These are phyloP conservation scores for Dicycla oo DNA, from an alignment of 2,888 invertebrate species.

Conservation along the genomic window DNA sequence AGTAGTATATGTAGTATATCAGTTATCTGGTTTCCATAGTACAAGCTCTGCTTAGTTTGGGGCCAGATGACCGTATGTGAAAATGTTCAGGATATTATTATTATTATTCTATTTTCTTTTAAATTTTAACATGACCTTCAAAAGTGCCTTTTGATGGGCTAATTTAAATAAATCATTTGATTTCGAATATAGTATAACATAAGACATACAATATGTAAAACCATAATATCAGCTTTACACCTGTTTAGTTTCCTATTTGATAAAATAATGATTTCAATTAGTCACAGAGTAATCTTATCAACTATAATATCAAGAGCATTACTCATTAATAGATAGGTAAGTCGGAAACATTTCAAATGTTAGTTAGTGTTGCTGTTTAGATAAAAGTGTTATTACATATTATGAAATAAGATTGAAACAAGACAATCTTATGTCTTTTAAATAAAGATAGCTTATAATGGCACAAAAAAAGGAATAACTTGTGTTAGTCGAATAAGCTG, in stretches of 20 bases:
- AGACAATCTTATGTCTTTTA: constrained; percentile 11
- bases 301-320: constrained; percentile 46
- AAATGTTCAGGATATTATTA: too few species aligned
- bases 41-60: too few species aligned
- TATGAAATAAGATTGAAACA: constrained; percentile 4
- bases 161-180: background rate
- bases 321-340: constrained; percentile 53
- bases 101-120: too few species aligned
- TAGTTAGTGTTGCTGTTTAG: constrained; percentile 23
- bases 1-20: too few species aligned
- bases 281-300: constrained; percentile 57
- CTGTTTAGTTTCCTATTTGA: constrained; percentile 6
- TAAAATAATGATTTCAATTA: constrained; percentile 44
- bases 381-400: constrained; percentile 3
- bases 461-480: background rate
- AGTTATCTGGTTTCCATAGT: too few species aligned
- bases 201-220: background rate
- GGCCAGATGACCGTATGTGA: too few species aligned
- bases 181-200: background rate
- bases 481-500: background rate
- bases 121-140: background rate
- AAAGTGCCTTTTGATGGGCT: background rate
- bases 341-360: constrained; percentile 15
- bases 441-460: background rate
- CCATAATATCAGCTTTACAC: background rate